Percentiles rank a stretch among this genome's conserved stretches.
Evolutionary conservation across 2,888 invertebrate species (phyloP).

Genomic region (Listrodromus nycthemerus): DNA sequence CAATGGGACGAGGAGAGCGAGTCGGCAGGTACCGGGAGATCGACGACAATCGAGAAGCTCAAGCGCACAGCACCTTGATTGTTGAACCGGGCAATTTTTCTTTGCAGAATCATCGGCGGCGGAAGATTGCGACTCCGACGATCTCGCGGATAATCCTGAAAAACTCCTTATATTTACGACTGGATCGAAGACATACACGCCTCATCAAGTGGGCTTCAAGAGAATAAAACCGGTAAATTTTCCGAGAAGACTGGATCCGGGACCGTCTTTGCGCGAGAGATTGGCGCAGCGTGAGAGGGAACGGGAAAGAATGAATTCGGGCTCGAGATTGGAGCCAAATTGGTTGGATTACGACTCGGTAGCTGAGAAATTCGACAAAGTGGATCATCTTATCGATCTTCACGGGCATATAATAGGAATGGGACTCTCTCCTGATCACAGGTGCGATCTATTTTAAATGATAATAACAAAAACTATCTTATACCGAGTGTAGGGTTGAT

Average conservation of each 20-base stretch:
- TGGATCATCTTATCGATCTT: constrained; percentile 93
- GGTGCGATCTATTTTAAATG: constrained; percentile 51
- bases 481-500: not conserved
- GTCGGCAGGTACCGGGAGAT: constrained; percentile 74
- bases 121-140: constrained; percentile 83
- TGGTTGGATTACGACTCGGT: constrained; percentile 90
- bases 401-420: constrained; percentile 95
- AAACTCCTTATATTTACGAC: constrained; percentile 94
- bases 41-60: not conserved
- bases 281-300: constrained; percentile 87
- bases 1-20: constrained; percentile 80
- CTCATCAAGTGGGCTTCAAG: constrained; percentile 93
- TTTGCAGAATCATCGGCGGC: constrained; percentile 76
- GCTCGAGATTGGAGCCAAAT: constrained; percentile 86
- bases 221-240: constrained; percentile 90
- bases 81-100: not conserved
- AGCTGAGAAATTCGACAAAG: constrained; percentile 89
- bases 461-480: not conserved
- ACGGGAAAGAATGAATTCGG: constrained; percentile 84
- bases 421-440: constrained; percentile 93
- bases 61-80: not conserved
- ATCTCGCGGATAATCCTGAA: constrained; percentile 86
- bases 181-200: constrained; percentile 93
- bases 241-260: constrained; percentile 89
- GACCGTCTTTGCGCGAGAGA: constrained; percentile 89